phyloP scores from a whole-genome alignment of 1,140 invertebrate species.

The Cyrtorhinus lividipennis region DNA sequence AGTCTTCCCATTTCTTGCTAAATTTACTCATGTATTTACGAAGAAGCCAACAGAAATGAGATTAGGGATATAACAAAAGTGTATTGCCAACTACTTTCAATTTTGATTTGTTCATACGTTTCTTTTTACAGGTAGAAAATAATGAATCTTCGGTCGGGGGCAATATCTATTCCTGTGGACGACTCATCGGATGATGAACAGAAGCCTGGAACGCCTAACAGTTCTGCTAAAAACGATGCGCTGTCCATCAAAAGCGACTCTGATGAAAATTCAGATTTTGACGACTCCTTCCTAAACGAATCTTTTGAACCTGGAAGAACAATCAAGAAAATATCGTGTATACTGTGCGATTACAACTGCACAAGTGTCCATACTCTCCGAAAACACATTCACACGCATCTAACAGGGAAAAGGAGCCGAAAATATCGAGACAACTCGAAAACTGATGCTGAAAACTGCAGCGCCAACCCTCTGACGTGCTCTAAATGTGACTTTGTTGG shows the following conservation, averaged over 20 bases:
- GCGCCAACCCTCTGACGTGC: neutral
- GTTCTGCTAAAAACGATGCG: neutral
- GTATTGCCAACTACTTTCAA: no score
- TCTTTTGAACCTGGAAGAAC: neutral
- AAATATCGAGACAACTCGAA: neutral
- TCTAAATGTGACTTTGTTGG: neutral
- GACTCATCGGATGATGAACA: neutral
- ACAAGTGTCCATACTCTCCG: neutral
- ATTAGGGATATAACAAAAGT: no score
- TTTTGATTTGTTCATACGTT: no score
- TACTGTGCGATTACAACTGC: neutral
- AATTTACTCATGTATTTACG: no score
- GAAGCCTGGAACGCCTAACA: neutral
- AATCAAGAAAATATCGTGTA: neutral
- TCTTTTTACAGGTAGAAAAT: no score
- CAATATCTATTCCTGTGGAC: neutral
- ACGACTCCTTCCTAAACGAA: neutral
- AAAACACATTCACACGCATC: conserved; percentile 1
- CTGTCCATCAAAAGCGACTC: neutral
- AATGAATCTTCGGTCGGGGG: neutral
- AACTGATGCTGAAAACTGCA: neutral
- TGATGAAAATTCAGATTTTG: no score
- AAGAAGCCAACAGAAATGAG: no score
- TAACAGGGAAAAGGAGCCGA: neutral
- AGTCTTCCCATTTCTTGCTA: no score